A percentile compares a stretch with the other conserved stretches of the same genome.
These are phyloP conservation scores for Semnornis frantzii DNA, from an alignment of 2,113 vertebrate species.

Conservation along the genomic window DNA sequence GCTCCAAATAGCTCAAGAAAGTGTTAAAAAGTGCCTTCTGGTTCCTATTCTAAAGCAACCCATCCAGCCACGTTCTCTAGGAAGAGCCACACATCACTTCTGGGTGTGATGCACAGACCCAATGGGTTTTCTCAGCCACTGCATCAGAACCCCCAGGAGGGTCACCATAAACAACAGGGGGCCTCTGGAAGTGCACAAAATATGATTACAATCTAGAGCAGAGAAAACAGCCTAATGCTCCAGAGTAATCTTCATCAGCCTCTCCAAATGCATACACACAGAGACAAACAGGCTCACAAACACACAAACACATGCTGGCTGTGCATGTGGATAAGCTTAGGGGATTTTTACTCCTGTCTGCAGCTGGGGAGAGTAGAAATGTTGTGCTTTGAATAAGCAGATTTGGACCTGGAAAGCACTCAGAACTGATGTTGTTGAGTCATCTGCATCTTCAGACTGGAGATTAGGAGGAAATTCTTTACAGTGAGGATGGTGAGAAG, in stretches of 20 bases:
- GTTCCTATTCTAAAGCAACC: not conserved
- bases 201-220: conserved; percentile 10
- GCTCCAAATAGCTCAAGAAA: not conserved
- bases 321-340: not conserved
- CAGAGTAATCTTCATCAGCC: conserved; percentile 5
- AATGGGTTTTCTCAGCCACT: not conserved
- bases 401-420: not conserved
- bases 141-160: not conserved
- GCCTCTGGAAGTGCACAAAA: not conserved
- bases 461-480: too few species aligned
- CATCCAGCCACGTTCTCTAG: not conserved
- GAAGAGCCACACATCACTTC: not conserved
- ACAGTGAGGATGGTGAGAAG: too few species aligned
- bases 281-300: not conserved
- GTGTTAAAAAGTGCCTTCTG: not conserved
- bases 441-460: rapidly evolving
- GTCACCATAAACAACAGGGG: not conserved
- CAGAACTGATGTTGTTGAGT: not conserved
- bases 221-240: conserved; percentile 4
- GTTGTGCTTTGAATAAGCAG: not conserved
- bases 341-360: not conserved
- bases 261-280: not conserved
- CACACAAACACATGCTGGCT: not conserved
- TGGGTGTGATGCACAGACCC: rapidly evolving
- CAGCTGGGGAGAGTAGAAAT: not conserved